phyloP scores from a whole-genome alignment of 2,888 invertebrate species.

The Cryptocephalus primarius region DNA sequence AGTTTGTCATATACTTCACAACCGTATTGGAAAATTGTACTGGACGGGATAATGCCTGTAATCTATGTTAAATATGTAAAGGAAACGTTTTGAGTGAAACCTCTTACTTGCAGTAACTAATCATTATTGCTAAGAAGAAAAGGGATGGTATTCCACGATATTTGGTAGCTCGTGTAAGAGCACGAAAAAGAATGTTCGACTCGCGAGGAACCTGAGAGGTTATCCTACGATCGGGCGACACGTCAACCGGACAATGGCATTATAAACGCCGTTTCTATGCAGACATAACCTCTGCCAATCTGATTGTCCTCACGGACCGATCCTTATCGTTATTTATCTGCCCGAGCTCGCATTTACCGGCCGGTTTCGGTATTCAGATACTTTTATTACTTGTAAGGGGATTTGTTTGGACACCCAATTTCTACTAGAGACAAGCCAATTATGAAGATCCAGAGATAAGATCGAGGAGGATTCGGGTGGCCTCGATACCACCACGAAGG shows the following conservation, averaged over 20 bases:
- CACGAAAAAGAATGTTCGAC: conserved; percentile 16
- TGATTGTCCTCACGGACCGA: conserved; percentile 16
- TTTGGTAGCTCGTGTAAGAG: neutral
- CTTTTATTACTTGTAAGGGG: neutral
- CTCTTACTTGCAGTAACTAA: no score
- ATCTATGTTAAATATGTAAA: no score
- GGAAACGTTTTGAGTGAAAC: no score
- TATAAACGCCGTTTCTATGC: conserved; percentile 22
- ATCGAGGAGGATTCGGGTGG: no score
- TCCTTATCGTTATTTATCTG: conserved; percentile 6
- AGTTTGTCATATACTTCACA: no score
- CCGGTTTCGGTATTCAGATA: neutral
- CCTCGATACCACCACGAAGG: no score
- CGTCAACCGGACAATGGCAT: conserved; percentile 27
- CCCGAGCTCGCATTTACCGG: neutral
- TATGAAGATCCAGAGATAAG: no score
- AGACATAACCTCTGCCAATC: conserved; percentile 21
- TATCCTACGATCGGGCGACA: conserved; percentile 26
- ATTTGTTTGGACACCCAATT: neutral
- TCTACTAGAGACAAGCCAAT: neutral
- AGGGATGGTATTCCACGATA: no score
- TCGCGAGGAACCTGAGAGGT: conserved; percentile 20
- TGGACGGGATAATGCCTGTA: no score
- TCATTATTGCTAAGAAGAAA: no score
- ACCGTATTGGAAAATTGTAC: no score